Percentiles rank a stretch among this genome's conserved stretches.
phyloP scores from a whole-genome alignment of 2,113 vertebrate species.

The Toxotes jaculatrix region DNA sequence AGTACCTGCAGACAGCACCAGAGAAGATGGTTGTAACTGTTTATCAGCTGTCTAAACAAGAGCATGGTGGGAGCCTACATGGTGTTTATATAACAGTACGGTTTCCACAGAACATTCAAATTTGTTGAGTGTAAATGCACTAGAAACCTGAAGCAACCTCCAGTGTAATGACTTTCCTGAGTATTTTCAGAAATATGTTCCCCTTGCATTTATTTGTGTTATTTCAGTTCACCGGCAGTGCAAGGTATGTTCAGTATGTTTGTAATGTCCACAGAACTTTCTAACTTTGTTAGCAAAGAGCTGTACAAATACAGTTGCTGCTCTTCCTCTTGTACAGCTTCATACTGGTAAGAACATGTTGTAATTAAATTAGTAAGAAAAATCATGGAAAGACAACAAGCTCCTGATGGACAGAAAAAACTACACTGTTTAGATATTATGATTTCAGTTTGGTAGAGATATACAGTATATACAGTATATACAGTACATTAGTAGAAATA shows the following conservation, averaged over 20 bases:
- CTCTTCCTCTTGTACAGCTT: not conserved
- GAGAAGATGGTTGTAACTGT: not conserved
- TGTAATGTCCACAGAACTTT: not conserved
- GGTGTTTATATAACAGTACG: not conserved
- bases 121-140: not conserved
- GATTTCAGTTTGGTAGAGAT: not conserved
- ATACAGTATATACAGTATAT: no score
- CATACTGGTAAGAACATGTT: not conserved
- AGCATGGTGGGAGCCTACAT: not conserved
- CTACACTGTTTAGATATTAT: not conserved
- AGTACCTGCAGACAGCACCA: conserved; percentile 88
- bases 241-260: not conserved
- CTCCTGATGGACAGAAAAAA: not conserved
- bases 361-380: not conserved
- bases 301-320: not conserved
- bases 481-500: no score
- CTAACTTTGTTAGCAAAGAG: not conserved
- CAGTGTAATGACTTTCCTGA: conserved; percentile 6
- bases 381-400: no score
- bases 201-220: not conserved
- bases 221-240: not conserved
- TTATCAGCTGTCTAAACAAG: conserved; percentile 35
- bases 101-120: not conserved
- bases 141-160: not conserved
- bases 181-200: conserved; percentile 5